Base-by-base conservation (phyloP, 2,888 invertebrate species). In the Ophioninae sp. region DNA sequence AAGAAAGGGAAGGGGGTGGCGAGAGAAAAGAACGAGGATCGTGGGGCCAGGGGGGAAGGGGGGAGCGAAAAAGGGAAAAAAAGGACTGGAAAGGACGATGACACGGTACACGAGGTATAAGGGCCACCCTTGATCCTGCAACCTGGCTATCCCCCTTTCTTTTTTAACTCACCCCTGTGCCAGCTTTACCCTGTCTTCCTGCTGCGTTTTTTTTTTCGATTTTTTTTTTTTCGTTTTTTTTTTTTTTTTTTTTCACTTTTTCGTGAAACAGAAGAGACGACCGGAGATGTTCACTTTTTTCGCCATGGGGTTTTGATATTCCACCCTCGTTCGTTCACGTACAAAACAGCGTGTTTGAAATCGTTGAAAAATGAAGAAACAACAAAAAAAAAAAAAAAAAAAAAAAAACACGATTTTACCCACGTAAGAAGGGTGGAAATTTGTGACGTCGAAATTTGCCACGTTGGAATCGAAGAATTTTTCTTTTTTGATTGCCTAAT, bases 161-260 rank as follows among this genome's bases (percentile, higher is more conserved):
- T 81, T 83, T 84, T 84, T 84, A 84, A 84, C 81, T 84, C 83
- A 81, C 83, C 83, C 83, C 78, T 69, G 63, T 41, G 39, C 64
- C 79, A 77, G 83, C 79, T 77, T 83, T 73, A 67, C 68, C 83
- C 41, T 41, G 61, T 61, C 58, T 63, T 39, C 83, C 83, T 71
- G 83, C 83, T 81, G 83, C 77, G 83, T 59, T 59, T 22, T 5
- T 51, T 51, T 51, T 9, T 51, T 13, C 51, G 10, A 5, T 17
- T 13, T 17, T 51, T 51, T 51, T 51, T 51, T 51, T 51, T 17
- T 0, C 5, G 1, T 17, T 17, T 30, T 30, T 30, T 30, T 30
- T 30, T 30, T 30, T 30, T 30, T 3, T 30, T 30, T 30, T 30
- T 30, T 30, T 30, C 3, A 2, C 30, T 30, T 51, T 10, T 44